phyloP scores from a whole-genome alignment of 2,888 invertebrate species.

The Hybos culiciformis region DNA sequence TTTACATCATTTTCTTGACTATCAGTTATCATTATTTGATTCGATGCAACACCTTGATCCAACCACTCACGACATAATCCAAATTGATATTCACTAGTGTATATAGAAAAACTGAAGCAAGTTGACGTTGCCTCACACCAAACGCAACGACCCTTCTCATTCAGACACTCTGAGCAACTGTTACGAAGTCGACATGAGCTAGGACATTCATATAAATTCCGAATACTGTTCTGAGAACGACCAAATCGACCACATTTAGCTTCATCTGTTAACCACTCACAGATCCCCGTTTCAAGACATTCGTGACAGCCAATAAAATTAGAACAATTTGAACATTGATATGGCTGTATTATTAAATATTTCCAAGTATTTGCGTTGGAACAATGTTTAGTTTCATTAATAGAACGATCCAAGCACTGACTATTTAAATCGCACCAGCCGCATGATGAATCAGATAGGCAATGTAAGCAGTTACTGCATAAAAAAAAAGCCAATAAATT shows the following conservation, averaged over 20 bases:
- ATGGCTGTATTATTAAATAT: constrained; percentile 67
- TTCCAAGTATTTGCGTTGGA: constrained; percentile 49
- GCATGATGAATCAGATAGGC: constrained; percentile 75
- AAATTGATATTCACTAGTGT: constrained; percentile 87
- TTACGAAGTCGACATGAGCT: constrained; percentile 63
- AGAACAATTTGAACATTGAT: constrained; percentile 75
- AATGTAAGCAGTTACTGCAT: constrained; percentile 76
- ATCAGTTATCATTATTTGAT: constrained; percentile 22
- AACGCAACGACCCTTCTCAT: constrained; percentile 76
- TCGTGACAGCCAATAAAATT: constrained; percentile 80
- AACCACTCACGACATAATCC: constrained; percentile 89
- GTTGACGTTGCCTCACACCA: constrained; percentile 90
- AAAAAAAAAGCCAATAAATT: too few species aligned
- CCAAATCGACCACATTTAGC: constrained; percentile 74
- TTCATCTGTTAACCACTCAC: constrained; percentile 89
- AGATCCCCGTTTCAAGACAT: constrained; percentile 61
- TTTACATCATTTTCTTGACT: not conserved
- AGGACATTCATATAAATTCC: constrained; percentile 53
- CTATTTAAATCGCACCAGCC: constrained; percentile 81
- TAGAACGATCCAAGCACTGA: constrained; percentile 51
- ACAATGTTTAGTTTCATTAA: constrained; percentile 53
- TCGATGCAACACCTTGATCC: constrained; percentile 43
- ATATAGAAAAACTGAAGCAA: constrained; percentile 91
- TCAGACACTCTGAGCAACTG: constrained; percentile 70
- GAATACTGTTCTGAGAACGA: constrained; percentile 53